phyloP scores from a whole-genome alignment of 2,797 vertebrate genomes.

The Pelobates cultripes region DNA sequence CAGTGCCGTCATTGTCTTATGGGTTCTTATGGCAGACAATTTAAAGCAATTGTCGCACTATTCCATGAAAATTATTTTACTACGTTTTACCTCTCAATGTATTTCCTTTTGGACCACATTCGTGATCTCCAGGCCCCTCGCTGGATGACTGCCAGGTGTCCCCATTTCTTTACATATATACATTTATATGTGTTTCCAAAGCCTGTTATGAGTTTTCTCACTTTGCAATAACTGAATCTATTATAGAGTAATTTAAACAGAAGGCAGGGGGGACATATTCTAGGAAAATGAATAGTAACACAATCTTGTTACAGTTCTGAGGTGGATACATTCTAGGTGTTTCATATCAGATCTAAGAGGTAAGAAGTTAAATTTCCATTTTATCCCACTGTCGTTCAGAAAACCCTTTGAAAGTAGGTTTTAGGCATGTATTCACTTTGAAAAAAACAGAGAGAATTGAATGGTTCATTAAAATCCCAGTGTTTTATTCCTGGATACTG shows the following conservation, averaged over 20 bases:
- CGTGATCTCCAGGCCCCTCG: not conserved
- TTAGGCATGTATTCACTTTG: not conserved
- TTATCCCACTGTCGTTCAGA: not conserved
- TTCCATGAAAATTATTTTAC: not conserved
- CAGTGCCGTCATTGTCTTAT: not conserved
- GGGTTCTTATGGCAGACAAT: not conserved
- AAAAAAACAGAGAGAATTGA: not conserved
- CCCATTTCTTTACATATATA: not conserved
- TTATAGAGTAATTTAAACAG: conserved; percentile 16
- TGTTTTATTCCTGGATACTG: not conserved
- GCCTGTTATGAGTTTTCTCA: conserved; percentile 26
- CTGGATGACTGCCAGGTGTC: conserved; percentile 10
- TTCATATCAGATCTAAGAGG: conserved; percentile 38
- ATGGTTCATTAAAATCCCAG: not conserved
- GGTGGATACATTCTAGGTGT: conserved; percentile 39
- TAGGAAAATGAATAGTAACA: not conserved
- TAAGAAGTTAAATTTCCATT: not conserved
- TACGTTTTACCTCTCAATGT: not conserved
- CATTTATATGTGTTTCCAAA: conserved; percentile 4
- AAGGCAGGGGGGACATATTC: not conserved
- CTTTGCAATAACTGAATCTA: conserved; percentile 10
- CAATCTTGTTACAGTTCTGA: conserved; percentile 20
- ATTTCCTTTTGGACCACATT: conserved; percentile 7
- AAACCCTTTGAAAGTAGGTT: not conserved
- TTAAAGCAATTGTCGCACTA: not conserved